Percentiles rank a stretch among this genome's conserved stretches.
phyloP scores from a whole-genome alignment of 2,888 invertebrate species.

The Odontocerum albicorne region DNA sequence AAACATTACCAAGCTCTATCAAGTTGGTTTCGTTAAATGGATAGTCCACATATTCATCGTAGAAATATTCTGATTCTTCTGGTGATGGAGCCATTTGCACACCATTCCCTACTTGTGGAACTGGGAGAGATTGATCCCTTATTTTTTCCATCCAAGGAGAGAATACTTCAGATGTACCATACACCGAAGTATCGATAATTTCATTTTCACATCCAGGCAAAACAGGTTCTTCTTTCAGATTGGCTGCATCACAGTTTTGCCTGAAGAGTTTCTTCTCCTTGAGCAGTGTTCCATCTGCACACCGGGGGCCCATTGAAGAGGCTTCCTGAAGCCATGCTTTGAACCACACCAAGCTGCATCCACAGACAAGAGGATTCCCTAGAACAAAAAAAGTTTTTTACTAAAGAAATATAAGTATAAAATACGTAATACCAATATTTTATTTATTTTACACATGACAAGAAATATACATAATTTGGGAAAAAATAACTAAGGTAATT shows the following conservation, averaged over 20 bases:
- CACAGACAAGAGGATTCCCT: slow-evolving; percentile 84
- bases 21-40: slow-evolving; percentile 64
- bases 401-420: too few species aligned
- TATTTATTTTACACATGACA: too few species aligned
- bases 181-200: slow-evolving; percentile 55
- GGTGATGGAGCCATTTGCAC: slow-evolving; percentile 62
- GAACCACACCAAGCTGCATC: slow-evolving; percentile 82
- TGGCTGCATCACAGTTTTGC: slow-evolving; percentile 62
- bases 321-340: slow-evolving; percentile 81
- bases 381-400: slow-evolving; percentile 37
- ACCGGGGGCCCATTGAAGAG: slow-evolving; percentile 73
- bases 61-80: slow-evolving; percentile 79
- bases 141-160: slow-evolving; percentile 61
- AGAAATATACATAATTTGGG: too few species aligned
- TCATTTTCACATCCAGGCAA: slow-evolving; percentile 73
- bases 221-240: slow-evolving; percentile 56
- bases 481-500: too few species aligned
- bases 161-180: slow-evolving; percentile 61
- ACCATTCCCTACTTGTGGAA: slow-evolving; percentile 50
- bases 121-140: slow-evolving; percentile 51
- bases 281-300: slow-evolving; percentile 76
- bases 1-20: slow-evolving; percentile 38
- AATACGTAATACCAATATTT: too few species aligned
- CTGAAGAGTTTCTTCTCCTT: slow-evolving; percentile 71
- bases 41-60: slow-evolving; percentile 81